Evolutionary conservation across 1,140 invertebrate genomes (phyloP).

Genomic region (Belonocnema kinseyi): DNA sequence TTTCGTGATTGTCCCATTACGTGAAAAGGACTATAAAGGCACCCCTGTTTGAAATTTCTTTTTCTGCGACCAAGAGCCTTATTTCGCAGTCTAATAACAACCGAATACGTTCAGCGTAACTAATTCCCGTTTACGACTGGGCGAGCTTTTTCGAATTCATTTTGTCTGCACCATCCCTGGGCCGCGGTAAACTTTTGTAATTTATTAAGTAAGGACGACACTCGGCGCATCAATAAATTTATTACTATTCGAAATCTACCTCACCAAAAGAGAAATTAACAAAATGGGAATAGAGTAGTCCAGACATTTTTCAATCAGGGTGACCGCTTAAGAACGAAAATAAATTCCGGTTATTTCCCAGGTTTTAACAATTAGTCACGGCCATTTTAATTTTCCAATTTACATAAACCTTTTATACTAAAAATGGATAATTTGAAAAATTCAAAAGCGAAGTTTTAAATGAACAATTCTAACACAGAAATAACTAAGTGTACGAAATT

Average conservation of each 20-base stretch:
- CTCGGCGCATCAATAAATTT: slow-evolving; percentile 43
- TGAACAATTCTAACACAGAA: too few relatives aligned
- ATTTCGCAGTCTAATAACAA: slow-evolving; percentile 24
- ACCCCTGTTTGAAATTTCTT: slow-evolving; percentile 22
- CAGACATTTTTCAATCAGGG: background rate
- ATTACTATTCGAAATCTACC: slow-evolving; percentile 40
- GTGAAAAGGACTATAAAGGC: background rate
- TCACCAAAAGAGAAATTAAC: slow-evolving; percentile 21
- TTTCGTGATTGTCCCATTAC: background rate
- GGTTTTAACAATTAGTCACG: too few relatives aligned
- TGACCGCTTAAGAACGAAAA: too few relatives aligned
- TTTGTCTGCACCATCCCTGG: slow-evolving; percentile 10
- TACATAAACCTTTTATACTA: too few relatives aligned
- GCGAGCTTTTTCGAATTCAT: slow-evolving; percentile 25
- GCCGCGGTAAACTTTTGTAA: slow-evolving; percentile 44
- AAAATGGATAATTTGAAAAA: too few relatives aligned
- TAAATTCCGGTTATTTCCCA: too few relatives aligned
- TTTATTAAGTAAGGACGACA: slow-evolving; percentile 44
- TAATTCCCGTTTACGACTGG: slow-evolving; percentile 20
- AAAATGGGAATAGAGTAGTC: background rate
- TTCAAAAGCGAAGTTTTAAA: too few relatives aligned
- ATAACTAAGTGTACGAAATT: too few relatives aligned
- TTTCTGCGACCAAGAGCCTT: slow-evolving; percentile 6
- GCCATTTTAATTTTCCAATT: too few relatives aligned
- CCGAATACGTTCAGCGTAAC: slow-evolving; percentile 20